These are phyloP conservation scores for Clunio marinus DNA, from an alignment of 2,888 invertebrate genomes.

Conservation along the genomic window DNA sequence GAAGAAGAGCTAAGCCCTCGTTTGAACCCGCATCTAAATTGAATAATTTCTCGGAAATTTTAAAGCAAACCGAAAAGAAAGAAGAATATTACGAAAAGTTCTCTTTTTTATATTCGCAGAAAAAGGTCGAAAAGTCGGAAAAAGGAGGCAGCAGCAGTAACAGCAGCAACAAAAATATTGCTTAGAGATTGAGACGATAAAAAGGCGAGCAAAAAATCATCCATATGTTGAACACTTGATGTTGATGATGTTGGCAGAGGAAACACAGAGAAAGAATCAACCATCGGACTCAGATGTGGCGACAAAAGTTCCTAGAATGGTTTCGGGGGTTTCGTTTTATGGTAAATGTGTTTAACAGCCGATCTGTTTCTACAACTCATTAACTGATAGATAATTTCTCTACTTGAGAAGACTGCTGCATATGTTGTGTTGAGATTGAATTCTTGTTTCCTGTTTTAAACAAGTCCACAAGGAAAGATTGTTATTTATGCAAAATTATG, in stretches of 20 bases:
- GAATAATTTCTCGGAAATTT: constrained; percentile 37
- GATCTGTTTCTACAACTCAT: constrained; percentile 31
- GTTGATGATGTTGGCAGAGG: too few species aligned
- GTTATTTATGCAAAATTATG: constrained; percentile 37
- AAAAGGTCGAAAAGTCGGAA: constrained; percentile 32
- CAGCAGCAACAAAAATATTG: neutral
- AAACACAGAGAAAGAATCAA: neutral
- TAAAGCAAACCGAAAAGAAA: constrained; percentile 5
- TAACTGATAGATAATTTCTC: constrained; percentile 33
- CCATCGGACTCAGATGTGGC: constrained; percentile 16
- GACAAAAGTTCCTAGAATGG: constrained; percentile 27
- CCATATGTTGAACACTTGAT: constrained; percentile 32
- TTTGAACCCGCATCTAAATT: constrained; percentile 25
- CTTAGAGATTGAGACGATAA: neutral
- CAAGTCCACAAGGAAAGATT: neutral
- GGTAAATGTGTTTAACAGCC: constrained; percentile 27
- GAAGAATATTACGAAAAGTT: constrained; percentile 18
- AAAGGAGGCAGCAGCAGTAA: neutral
- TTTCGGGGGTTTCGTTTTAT: too few species aligned
- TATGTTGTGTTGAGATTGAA: constrained; percentile 13
- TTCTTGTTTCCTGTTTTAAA: constrained; percentile 27
- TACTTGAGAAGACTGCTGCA: constrained; percentile 15
- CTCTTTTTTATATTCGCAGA: constrained; percentile 32
- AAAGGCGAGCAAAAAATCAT: constrained; percentile 31
- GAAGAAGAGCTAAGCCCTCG: neutral